Percentiles rank a stretch among this genome's conserved stretches.
phyloP scores from a whole-genome alignment of 2,797 vertebrate species.

The Falco concolor region DNA sequence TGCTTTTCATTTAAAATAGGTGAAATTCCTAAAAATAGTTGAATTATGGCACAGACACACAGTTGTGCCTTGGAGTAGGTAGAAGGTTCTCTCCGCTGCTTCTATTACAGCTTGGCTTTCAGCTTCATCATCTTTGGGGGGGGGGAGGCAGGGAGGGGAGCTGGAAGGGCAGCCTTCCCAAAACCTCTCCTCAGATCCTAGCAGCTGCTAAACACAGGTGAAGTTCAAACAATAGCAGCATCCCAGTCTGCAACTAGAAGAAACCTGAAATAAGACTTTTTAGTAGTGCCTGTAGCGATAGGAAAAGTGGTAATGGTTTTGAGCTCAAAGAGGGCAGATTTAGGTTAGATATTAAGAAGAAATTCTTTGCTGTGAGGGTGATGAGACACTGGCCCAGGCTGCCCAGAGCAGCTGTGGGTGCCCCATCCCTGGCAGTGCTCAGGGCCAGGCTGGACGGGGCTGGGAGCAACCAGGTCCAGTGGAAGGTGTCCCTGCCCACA shows the following conservation, averaged over 20 bases:
- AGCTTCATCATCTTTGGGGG: not conserved
- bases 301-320: no score
- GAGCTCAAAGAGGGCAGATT: no score
- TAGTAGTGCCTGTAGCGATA: no score
- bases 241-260: not conserved
- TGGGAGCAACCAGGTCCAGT: no score
- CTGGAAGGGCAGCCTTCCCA: not conserved
- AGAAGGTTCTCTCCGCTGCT: not conserved
- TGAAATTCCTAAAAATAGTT: not conserved
- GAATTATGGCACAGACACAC: not conserved
- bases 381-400: no score
- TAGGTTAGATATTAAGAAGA: no score
- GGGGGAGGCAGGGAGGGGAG: not conserved
- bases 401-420: no score
- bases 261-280: not conserved
- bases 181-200: not conserved
- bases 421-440: no score
- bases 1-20: not conserved
- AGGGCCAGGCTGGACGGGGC: no score
- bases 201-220: not conserved
- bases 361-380: no score
- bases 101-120: not conserved
- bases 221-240: not conserved
- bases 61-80: not conserved
- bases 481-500: no score